Evolutionary conservation across 2,113 vertebrate species (phyloP).

Genomic region (Paradisaea rubra): DNA sequence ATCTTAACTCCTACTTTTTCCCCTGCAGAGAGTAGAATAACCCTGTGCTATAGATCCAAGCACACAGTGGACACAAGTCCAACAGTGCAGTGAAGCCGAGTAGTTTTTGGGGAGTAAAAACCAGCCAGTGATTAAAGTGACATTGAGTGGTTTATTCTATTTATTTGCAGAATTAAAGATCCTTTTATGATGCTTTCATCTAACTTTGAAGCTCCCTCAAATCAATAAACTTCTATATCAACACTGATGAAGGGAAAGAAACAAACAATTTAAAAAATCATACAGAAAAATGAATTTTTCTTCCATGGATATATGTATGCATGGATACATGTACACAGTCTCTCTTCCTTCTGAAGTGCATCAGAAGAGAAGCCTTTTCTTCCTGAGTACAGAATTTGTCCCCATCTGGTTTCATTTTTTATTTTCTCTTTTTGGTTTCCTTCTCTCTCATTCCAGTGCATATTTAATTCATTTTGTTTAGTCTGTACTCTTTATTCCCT

Average conservation of each 20-base stretch:
- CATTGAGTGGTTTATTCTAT: neutral
- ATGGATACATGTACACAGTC: neutral
- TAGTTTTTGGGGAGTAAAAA: neutral
- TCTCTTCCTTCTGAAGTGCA: neutral
- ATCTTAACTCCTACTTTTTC: neutral
- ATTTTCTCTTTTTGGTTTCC: neutral
- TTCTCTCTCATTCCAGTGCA: constrained; percentile 2
- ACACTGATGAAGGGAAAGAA: neutral
- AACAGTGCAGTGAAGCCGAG: neutral
- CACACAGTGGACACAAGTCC: neutral
- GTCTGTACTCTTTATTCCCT: constrained; percentile 12
- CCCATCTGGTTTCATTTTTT: constrained; percentile 53
- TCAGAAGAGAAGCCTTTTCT: neutral
- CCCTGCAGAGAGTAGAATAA: neutral
- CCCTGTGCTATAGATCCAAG: neutral
- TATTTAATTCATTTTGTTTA: constrained; percentile 51
- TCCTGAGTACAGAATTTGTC: neutral
- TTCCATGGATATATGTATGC: neutral
- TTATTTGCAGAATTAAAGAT: neutral
- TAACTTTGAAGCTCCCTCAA: neutral
- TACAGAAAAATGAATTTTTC: neutral
- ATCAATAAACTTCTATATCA: neutral
- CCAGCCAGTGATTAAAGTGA: neutral
- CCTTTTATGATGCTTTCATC: neutral
- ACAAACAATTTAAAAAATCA: neutral